Evolutionary conservation across 1,140 invertebrate species (phyloP).

Genomic region (Tetranychus urticae): DNA sequence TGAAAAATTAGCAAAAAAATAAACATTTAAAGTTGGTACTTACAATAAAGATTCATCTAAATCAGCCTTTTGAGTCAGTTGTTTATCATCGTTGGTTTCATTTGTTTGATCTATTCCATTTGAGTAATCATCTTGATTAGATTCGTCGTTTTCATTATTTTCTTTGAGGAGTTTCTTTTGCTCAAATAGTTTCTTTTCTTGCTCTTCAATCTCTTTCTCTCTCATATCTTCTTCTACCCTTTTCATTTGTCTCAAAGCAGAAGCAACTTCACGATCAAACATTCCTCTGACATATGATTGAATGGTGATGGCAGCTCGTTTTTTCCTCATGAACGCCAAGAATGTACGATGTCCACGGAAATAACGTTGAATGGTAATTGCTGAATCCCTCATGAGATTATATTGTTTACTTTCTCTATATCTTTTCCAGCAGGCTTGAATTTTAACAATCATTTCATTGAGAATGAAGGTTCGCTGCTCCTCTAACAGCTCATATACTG

Average conservation of each 20-base stretch:
- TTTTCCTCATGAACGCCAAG: constrained; percentile 50
- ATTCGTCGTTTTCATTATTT: constrained; percentile 14
- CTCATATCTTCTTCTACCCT: constrained; percentile 45
- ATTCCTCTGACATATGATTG: constrained; percentile 64
- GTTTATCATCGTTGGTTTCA: neutral
- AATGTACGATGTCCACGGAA: constrained; percentile 63
- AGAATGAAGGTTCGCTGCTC: constrained; percentile 43
- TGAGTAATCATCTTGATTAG: neutral
- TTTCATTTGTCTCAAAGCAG: constrained; percentile 60
- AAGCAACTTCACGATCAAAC: constrained; percentile 54
- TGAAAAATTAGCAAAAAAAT: neutral
- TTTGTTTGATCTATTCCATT: neutral
- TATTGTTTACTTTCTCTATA: constrained; percentile 41
- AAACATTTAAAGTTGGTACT: neutral
- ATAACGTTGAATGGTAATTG: constrained; percentile 53
- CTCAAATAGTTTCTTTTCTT: constrained; percentile 10
- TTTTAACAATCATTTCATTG: constrained; percentile 39
- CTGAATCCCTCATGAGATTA: constrained; percentile 37
- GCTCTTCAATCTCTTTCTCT: constrained; percentile 19
- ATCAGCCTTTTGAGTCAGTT: neutral
- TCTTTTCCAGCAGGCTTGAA: constrained; percentile 50
- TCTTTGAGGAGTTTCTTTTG: constrained; percentile 1
- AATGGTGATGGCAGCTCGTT: constrained; percentile 62
- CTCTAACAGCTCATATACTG: constrained; percentile 65
- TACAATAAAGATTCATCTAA: constrained; percentile 3